These are phyloP conservation scores for Rhodinocichla rosea DNA, from an alignment of 2,113 vertebrate species.

Conservation along the genomic window DNA sequence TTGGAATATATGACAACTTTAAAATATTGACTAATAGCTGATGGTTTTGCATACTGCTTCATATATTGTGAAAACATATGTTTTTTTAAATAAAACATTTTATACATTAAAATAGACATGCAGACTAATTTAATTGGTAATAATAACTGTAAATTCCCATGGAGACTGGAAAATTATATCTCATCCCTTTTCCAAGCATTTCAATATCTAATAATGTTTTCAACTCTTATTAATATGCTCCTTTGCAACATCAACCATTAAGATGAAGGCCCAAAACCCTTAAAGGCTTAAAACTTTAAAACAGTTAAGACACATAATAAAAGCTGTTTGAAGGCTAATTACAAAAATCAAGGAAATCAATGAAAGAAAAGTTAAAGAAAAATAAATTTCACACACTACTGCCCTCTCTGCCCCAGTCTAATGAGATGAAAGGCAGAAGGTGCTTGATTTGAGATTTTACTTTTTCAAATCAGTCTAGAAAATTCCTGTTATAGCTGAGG, in stretches of 20 bases:
- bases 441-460: background rate
- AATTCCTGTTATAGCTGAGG: background rate
- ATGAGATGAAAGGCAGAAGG: background rate
- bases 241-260: background rate
- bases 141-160: background rate
- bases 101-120: background rate
- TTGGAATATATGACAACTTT: background rate
- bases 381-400: background rate
- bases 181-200: background rate
- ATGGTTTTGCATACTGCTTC: background rate
- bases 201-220: background rate
- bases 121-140: background rate
- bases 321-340: background rate
- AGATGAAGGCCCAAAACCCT: background rate
- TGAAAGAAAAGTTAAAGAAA: background rate
- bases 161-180: background rate
- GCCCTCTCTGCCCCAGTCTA: rapidly evolving
- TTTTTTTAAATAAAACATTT: background rate
- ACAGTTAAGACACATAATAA: background rate
- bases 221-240: background rate
- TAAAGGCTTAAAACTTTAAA: background rate
- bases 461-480: background rate
- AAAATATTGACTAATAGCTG: background rate
- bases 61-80: background rate
- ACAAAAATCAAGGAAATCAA: background rate